Base-by-base conservation (phyloP, 1,140 invertebrate genomes). In the Neotoxoptera formosana region DNA sequence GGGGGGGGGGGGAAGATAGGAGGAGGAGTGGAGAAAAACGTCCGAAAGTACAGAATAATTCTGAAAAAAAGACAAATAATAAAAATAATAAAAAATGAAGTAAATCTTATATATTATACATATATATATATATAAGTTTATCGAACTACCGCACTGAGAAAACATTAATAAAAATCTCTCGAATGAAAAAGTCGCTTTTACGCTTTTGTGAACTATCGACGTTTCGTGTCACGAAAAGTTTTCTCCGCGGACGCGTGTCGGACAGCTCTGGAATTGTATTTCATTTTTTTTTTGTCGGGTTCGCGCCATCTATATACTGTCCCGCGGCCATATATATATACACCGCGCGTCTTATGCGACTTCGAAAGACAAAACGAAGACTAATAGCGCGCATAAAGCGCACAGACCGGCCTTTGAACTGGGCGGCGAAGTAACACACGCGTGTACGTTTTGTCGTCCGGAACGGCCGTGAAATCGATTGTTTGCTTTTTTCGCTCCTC, bases 211-310 rank as follows among this genome's bases (percentile, higher is more conserved):
- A 67, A 90, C 25, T 67, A 67, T 90, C 89, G 89, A 90, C 56
- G 56, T 90, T 90, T 56, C 88, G 51, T 25, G 88, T 56, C 88
- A 89, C 34, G 89, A n/a, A 90, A 56, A 60, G 89, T 90, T 90
- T 67, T 23, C 89, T 25, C 34, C 23, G 51, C 51, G 21, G 88
- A 41, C 23, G 36, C n/a, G 36, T 41, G 51, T 41, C 88, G n/a
- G 48, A 89, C 87, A 23, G 48, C 3, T 41, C 11, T 90, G 51
- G 34, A 90, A 60, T 60, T 56, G 51, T 90, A 90, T 90, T 90
- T 56, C 23, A 41, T 45, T 89, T 87, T 87, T 86, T 47, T 88
- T 88, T n/a, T 30, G 36, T 86, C 25, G 21, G 17, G 7, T 87
- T 87, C n/a, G 9, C n/a, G 34, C 83, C 6, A 81, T 81, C 83